A percentile compares a stretch with the other conserved stretches of the same genome.
Conservation (phyloP, 1,140 invertebrate genomes). For the Leucophenga varia region DNA sequence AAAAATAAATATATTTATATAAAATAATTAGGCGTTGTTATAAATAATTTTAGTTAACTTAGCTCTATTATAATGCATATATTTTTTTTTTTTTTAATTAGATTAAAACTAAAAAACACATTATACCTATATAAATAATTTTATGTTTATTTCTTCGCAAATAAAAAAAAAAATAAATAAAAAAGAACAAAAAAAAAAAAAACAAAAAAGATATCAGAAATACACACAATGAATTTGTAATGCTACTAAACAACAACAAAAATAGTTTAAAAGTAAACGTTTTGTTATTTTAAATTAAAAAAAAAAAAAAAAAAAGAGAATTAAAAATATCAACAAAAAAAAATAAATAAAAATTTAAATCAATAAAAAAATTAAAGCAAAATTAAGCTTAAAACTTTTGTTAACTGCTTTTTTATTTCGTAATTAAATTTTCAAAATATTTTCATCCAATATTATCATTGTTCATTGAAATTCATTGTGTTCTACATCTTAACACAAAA, state of each 20-base stretch:
- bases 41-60: too few species aligned
- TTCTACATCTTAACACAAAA: constrained; percentile 3
- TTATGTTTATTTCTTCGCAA: too few species aligned
- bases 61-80: too few species aligned
- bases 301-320: constrained; percentile 20
- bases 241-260: constrained; percentile 25
- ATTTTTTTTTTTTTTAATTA: too few species aligned
- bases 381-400: constrained; percentile 15
- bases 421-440: constrained; percentile 13
- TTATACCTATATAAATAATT: too few species aligned
- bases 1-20: too few species aligned
- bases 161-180: constrained; percentile 20
- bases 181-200: constrained; percentile 11
- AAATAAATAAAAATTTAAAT: constrained; percentile 6
- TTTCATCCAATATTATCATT: constrained; percentile 20
- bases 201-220: constrained; percentile 16
- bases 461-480: constrained; percentile 33
- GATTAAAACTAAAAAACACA: too few species aligned
- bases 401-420: constrained; percentile 34
- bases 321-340: constrained; percentile 23
- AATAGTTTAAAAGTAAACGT: too few species aligned
- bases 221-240: constrained; percentile 54
- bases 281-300: constrained; percentile 16
- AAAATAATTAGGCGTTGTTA: too few species aligned
- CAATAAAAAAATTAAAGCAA: constrained; percentile 16